Base-by-base conservation (phyloP, 2,797 vertebrate genomes). In the Enteromius anoplus region DNA sequence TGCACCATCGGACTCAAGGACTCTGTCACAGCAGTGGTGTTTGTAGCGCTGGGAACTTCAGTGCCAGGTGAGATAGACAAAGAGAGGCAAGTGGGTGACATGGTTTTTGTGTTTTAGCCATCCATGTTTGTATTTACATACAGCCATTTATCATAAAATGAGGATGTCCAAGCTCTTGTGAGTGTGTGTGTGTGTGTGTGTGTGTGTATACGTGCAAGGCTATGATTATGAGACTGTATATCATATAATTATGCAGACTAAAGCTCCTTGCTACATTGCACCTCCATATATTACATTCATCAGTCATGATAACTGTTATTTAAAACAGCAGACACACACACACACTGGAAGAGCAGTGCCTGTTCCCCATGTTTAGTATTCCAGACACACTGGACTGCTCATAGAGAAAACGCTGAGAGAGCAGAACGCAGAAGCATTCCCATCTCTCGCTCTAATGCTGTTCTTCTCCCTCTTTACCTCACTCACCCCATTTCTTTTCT, bases 1-100 rank as follows among this genome's bases (percentile, higher is more conserved):
- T 99, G 98, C 94, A 99, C 98, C 85, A 96, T 99, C 0, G 98
- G 97, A 83, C 90, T 99, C 89, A 99, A 99, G 89, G 98, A 99
- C 93, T 99, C 98, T 0, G 98, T 99, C 88, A 99, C 98, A 0
- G 98, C 98, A 0, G 98, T 99, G 0, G 98, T 99, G 64, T 99
- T 99, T 26, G 98, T 99, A 0, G 98, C 98, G 0, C 87, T 99
- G 79, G 98, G 98, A 85, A 99, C 98, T 0, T 99, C 98, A 0
- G 98, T 99, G 82, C 98, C 98, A 94, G 98, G 98, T 99, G 90
- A 88, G 91, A 29, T 15, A 75, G 51, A 32, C 45, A 21, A 55
- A 47, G 75, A 11, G 26, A 42, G 45, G 45, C 45, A 10, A 21
- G 23, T 4, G 8, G 98, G 98, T 98, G 89, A 88, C 89, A 73